Conservation (phyloP, 1,140 invertebrate genomes). For the Xylocopa sonorina region DNA sequence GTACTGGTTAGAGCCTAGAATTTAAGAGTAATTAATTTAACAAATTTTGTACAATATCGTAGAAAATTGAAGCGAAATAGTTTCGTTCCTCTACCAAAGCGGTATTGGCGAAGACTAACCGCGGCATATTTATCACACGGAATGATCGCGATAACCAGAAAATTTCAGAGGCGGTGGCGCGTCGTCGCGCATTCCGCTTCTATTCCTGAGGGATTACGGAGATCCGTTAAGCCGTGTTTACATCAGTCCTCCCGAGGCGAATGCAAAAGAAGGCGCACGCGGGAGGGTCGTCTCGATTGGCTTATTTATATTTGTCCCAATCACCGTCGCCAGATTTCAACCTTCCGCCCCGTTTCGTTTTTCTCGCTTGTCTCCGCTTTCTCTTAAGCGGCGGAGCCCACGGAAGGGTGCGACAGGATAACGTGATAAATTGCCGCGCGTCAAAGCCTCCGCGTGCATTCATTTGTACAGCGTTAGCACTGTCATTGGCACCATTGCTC, state of each 20-base stretch:
- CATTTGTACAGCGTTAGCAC: conserved; percentile 79
- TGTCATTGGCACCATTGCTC: conserved; percentile 79
- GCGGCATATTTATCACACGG: conserved; percentile 72
- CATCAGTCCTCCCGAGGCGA: conserved; percentile 54
- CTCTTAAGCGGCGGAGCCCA: conserved; percentile 43
- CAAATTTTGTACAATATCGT: background rate
- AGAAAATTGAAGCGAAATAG: background rate
- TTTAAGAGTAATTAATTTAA: background rate
- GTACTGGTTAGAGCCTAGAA: too few relatives aligned
- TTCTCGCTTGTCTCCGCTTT: conserved; percentile 25
- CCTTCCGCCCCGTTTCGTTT: conserved; percentile 22
- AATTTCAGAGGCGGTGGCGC: conserved; percentile 16
- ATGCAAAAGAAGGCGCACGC: conserved; percentile 41
- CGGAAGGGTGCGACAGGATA: conserved; percentile 59
- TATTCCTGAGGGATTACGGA: conserved; percentile 66
- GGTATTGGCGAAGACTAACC: conserved; percentile 64
- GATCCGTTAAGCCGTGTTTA: conserved; percentile 70
- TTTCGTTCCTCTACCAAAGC: conserved; percentile 9
- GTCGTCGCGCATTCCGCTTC: conserved; percentile 55
- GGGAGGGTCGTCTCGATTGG: conserved; percentile 63
- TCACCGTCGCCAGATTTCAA: conserved; percentile 66
- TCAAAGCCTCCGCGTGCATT: conserved; percentile 78
- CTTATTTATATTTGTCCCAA: conserved; percentile 80
- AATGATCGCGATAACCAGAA: conserved; percentile 63
- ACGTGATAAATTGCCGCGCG: conserved; percentile 77